Evolutionary conservation across 1,140 invertebrate genomes (phyloP), one percentile per base, ranked within the genome.

Genomic region (Papilio aristodemus): DNA sequence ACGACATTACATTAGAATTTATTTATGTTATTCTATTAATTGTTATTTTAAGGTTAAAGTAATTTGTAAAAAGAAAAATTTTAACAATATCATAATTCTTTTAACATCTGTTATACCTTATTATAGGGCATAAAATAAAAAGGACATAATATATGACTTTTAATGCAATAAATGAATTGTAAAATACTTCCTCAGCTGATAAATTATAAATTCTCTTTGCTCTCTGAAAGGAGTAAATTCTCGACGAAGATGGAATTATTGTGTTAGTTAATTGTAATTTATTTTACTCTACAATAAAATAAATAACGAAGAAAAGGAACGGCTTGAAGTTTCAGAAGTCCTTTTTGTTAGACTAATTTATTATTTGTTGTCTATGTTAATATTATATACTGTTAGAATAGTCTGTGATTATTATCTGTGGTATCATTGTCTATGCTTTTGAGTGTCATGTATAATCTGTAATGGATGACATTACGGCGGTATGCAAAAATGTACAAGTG

Each of bases 241-340:
- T 14, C 17, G 25, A 32, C 27, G 38, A 62, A 62, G 36, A 62
- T 19, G 14, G n/a, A 62, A 32, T 62, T 22, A 62, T 58, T 58
- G 25, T 14, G 36, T 62, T 11, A 38, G 14, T 62, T 62, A 62
- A 39, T 62, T 60, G 14, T 38, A 62, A 62, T 62, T 62, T 36
- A 62, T 62, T 17, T 62, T 36, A 62, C 38, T 62, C 59, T 3
- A 19, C 7, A 10, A 38, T 22, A 22, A 62, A 39, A 32, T 62
- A 62, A 62, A 62, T 36, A 36, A 17, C 14, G 17, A 11, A 19
- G 5, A 36, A 62, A 60, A 38, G 59, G 36, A 27, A 62, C 17
- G 17, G 14, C 43, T 50, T n/a, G 58, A 60, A 27, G 27, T 58
- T 14, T 0, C 14, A 6, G 14, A 36, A 17, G 32, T 17, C 17